phyloP scores from a whole-genome alignment of 2,888 invertebrate species.

The Platerodrilus igneus region DNA sequence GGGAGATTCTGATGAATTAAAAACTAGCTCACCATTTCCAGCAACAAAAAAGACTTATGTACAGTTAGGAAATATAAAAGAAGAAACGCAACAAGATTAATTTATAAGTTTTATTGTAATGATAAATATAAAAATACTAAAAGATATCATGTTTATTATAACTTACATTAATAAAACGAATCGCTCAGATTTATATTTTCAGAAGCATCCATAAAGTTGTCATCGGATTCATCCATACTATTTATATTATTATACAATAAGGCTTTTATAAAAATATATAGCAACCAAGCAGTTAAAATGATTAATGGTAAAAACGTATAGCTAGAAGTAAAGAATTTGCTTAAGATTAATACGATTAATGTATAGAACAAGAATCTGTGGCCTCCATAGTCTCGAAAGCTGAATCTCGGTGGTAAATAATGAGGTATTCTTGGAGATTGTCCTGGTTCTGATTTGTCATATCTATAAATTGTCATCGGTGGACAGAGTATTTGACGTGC shows the following conservation, averaged over 20 bases:
- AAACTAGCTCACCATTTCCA: slow-evolving; percentile 18
- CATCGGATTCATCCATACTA: neutral
- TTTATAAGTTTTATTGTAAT: slow-evolving; percentile 9
- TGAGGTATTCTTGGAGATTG: slow-evolving; percentile 54
- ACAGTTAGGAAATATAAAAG: slow-evolving; percentile 45
- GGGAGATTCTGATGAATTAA: slow-evolving; percentile 40
- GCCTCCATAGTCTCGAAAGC: slow-evolving; percentile 63
- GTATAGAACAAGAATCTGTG: slow-evolving; percentile 57
- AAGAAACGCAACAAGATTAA: slow-evolving; percentile 37
- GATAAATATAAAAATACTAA: too few species aligned
- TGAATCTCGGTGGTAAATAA: slow-evolving; percentile 62
- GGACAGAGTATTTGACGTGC: slow-evolving; percentile 59
- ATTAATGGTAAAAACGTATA: slow-evolving; percentile 51
- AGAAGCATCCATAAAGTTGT: slow-evolving; percentile 13
- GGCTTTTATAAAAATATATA: slow-evolving; percentile 52
- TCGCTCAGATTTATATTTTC: slow-evolving; percentile 13
- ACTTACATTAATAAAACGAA: slow-evolving; percentile 1
- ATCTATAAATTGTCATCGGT: slow-evolving; percentile 59
- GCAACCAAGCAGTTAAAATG: slow-evolving; percentile 48
- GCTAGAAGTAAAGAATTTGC: slow-evolving; percentile 53
- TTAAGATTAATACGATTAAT: slow-evolving; percentile 51
- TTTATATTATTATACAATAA: slow-evolving; percentile 15
- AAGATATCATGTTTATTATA: too few species aligned
- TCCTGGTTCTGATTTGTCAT: slow-evolving; percentile 57
- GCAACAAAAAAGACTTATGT: slow-evolving; percentile 38